Evolutionary conservation across 2,113 vertebrate genomes (phyloP).

Genomic region (Geococcyx californianus): DNA sequence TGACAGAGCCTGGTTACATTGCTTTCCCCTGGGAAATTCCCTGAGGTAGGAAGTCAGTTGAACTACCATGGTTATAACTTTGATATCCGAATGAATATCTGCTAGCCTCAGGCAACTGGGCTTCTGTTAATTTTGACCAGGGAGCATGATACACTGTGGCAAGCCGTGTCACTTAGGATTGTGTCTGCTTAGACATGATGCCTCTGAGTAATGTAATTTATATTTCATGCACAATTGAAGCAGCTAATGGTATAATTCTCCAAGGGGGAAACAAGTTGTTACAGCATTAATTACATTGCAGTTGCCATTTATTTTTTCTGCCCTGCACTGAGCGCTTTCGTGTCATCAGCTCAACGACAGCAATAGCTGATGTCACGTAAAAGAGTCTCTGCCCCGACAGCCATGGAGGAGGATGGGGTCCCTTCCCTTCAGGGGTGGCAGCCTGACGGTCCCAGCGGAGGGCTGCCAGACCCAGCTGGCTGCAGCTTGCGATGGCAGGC

Average conservation of each 20-base stretch:
- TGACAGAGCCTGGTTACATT: neutral
- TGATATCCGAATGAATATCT: slow-evolving; percentile 50
- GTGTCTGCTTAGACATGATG: slow-evolving; percentile 78
- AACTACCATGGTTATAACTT: slow-evolving; percentile 12
- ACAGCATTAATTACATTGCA: slow-evolving; percentile 84
- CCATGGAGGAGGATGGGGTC: neutral
- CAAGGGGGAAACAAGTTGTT: slow-evolving; percentile 85
- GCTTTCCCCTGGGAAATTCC: slow-evolving; percentile 19
- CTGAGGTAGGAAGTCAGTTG: neutral
- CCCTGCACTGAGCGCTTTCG: neutral
- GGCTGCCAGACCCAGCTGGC: neutral
- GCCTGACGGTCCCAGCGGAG: neutral
- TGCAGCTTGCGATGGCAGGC: neutral
- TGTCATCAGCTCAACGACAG: neutral
- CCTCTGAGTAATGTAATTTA: slow-evolving; percentile 85
- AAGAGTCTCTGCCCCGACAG: neutral
- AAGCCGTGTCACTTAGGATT: slow-evolving; percentile 80
- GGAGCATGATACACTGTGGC: slow-evolving; percentile 72
- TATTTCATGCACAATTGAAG: slow-evolving; percentile 88
- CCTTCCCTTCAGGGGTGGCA: neutral
- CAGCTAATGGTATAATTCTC: slow-evolving; percentile 87
- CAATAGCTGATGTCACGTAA: neutral
- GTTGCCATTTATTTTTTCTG: slow-evolving; percentile 54
- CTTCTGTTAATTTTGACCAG: slow-evolving; percentile 75
- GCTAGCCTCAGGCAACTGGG: slow-evolving; percentile 59